Base-by-base conservation (phyloP, 2,888 invertebrate genomes). In the Sinopyrophorus schimmeli region DNA sequence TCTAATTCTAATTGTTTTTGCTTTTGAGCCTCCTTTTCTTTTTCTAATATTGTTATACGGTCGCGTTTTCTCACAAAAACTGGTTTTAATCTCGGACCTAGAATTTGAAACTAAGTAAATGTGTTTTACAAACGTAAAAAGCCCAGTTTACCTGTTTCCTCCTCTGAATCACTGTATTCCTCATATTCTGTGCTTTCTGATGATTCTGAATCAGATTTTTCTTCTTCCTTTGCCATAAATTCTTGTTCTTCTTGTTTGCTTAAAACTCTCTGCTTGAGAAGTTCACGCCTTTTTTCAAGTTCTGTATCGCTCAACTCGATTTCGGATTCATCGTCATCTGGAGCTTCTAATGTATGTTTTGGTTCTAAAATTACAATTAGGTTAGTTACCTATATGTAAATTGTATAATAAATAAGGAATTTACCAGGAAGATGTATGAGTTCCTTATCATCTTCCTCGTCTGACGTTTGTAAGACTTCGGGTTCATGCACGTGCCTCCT, bases 51-150 rank as follows among this genome's bases (percentile, higher is more conserved):
- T 0, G 98, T 98, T 57, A 98, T 88, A 46, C 99, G 80, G 64
- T 99, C 97, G 46, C 87, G 85, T 61, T 94, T 95, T 54, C 91
- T 79, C 0, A 97, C 94, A 76, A 96, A 97, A 1, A 97, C 89
- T 1, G 96, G 97, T 67, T 96, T 97, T 5, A 97, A 80, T 43
- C 96, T 77, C 0, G 95, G 94, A 3, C 92, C 92, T 78, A 23
- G 21, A 59, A 60, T 12, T 32, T 21, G 7, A 21, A 21, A 21
- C 2, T 21, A 21, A 11, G 9, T 3, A 26, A 26, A n/a, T n/a
- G 4, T 26, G 26, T 20, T 20, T 5, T 20, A 40, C 5, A 4
- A 17, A 18, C 5, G 2, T 35, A 47, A n/a, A n/a, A n/a, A n/a
- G n/a, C n/a, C n/a, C n/a, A n/a, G n/a, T 17, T 43, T 50, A 78